Percentiles rank a stretch among this genome's conserved stretches.
Evolutionary conservation across 2,113 vertebrate genomes (phyloP).

Genomic region (Actinemys pallida): DNA sequence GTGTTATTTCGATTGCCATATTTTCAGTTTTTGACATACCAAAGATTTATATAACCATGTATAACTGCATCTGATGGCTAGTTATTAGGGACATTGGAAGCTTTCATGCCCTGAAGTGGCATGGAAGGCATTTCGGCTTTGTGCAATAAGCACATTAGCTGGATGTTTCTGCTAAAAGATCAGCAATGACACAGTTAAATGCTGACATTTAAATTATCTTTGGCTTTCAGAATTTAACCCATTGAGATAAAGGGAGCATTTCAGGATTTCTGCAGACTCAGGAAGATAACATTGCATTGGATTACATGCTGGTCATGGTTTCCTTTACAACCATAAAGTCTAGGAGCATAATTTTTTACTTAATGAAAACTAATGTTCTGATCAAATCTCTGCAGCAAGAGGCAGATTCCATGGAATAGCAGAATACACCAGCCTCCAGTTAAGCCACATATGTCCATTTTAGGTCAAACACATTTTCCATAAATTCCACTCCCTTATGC

Average conservation of each 20-base stretch:
- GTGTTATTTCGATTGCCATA: rapidly evolving
- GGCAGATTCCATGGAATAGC: background rate
- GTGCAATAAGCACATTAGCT: background rate
- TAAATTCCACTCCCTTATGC: background rate
- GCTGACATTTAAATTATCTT: background rate
- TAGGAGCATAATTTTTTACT: background rate
- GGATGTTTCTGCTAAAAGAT: background rate
- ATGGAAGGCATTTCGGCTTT: background rate
- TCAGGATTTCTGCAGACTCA: background rate
- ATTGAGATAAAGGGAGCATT: background rate
- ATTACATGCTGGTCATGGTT: background rate
- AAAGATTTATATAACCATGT: background rate
- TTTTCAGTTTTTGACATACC: background rate
- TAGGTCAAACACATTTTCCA: background rate
- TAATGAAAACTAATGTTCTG: background rate
- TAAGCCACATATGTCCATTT: background rate
- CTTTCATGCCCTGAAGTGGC: rapidly evolving
- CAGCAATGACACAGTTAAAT: background rate
- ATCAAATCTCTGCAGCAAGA: rapidly evolving
- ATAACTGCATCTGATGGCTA: background rate
- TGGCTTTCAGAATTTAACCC: background rate
- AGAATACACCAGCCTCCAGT: background rate
- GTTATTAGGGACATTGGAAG: background rate
- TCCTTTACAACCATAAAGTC: background rate
- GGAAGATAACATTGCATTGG: background rate